Percentiles rank a stretch among this genome's conserved stretches.
Evolutionary conservation across 2,113 vertebrate species (phyloP).

Genomic region (Capricornis sumatraensis): DNA sequence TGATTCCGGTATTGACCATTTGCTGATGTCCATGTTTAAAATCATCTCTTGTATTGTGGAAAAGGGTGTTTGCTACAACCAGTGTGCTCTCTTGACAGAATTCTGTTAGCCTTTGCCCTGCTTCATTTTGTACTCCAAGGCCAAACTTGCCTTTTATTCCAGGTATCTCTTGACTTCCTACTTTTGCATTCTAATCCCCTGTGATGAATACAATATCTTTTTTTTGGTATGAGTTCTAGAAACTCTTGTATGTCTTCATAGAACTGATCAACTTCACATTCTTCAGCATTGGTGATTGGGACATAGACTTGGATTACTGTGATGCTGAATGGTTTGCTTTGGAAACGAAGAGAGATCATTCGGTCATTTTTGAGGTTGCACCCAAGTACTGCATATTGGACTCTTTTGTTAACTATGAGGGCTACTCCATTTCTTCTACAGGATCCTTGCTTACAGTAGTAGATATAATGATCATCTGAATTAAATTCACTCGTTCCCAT

Average conservation of each 20-base stretch:
- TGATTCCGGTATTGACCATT: background rate
- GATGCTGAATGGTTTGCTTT: background rate
- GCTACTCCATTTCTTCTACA: background rate
- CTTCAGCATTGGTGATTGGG: background rate
- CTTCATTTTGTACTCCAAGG: background rate
- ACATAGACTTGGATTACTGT: background rate
- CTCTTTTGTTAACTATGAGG: background rate
- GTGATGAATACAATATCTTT: background rate
- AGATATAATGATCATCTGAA: background rate
- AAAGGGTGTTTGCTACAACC: background rate
- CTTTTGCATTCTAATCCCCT: background rate
- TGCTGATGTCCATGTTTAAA: background rate
- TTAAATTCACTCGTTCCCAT: background rate
- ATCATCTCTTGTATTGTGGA: background rate
- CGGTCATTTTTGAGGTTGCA: background rate
- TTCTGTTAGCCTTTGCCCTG: background rate
- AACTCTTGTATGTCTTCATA: background rate
- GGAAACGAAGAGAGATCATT: background rate
- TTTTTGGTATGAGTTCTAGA: background rate
- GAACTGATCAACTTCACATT: background rate
- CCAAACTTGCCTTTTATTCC: background rate
- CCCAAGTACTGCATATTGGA: background rate
- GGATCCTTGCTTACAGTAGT: background rate
- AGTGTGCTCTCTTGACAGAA: background rate
- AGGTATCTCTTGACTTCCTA: background rate